Base-by-base conservation (phyloP, 2,113 vertebrate species). In the Melanostigma gelatinosum region DNA sequence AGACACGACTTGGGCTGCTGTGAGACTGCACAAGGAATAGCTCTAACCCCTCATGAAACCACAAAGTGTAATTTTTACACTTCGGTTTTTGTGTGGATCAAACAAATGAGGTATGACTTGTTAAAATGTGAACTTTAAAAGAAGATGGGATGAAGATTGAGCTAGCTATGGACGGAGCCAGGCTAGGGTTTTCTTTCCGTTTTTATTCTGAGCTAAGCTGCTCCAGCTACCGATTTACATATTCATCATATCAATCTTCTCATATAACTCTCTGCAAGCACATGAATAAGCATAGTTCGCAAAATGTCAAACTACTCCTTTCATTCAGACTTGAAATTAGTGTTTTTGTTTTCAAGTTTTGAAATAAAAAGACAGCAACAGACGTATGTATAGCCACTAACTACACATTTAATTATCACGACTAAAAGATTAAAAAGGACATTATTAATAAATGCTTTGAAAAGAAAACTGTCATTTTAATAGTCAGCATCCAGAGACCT, bases 341-440 rank as follows among this genome's bases (percentile, higher is more conserved):
- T 68, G 4, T 16, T 82, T 77, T 40, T 3, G 9, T 29, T 81
- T 46, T 38, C 24, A 20, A 42, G 46, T 34, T 61, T 69, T 71
- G 50, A 34, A 63, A 32, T 8, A 11, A 60, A 57, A 68, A 65
- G 38, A 34, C 32, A 29, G 24, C 15, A 34, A 61, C 0, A 52
- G 27, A 40, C 18, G 38, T 6, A 36, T 1, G 0, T 29, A 55
- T 12, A 8, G 13, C 40, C 32, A 72, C 57, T 72, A 15, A 65
- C 13, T 50, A 8, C 18, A 42, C 4, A 66, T 77, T 27, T 8
- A 77, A 50, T 70, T 57, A 74, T 40, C 13, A 4, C n/a, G 16
- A 27, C 16, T 63, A 29, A 13, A 20, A 40, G 16, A 50, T 34
- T 46, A 13, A 27, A 79, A 62, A 27, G 40, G 54, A 82, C 6